Conservation (phyloP, 2,113 vertebrate genomes). For the Elephantulus edwardii region DNA sequence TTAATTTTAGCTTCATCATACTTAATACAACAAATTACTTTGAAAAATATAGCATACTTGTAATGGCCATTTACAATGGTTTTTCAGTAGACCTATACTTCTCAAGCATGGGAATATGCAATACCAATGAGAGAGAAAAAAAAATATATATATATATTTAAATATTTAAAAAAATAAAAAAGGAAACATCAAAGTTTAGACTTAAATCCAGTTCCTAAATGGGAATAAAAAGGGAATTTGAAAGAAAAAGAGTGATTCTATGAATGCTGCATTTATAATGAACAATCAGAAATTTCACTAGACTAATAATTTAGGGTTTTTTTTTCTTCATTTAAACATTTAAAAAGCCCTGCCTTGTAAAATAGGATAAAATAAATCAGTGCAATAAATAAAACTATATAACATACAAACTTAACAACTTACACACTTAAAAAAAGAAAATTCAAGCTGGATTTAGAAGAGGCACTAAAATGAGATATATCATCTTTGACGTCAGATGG, state of each 20-base stretch:
- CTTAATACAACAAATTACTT: slow-evolving; percentile 95
- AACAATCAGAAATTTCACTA: slow-evolving; percentile 98
- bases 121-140: slow-evolving; percentile 91
- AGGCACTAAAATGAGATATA: too few species aligned
- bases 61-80: slow-evolving; percentile 99
- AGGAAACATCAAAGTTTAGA: slow-evolving; percentile 97
- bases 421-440: too few species aligned
- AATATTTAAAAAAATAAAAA: slow-evolving; percentile 94
- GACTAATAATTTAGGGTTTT: too few species aligned
- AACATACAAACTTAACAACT: slow-evolving; percentile 99
- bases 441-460: too few species aligned
- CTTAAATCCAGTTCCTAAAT: slow-evolving; percentile 93
- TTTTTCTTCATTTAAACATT: slow-evolving; percentile 98
- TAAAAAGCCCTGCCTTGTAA: slow-evolving; percentile 99
- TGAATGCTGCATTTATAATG: slow-evolving; percentile 95
- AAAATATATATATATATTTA: slow-evolving; percentile 92
- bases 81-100: slow-evolving; percentile 93
- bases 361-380: slow-evolving; percentile 99
- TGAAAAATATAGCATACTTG: slow-evolving; percentile 98
- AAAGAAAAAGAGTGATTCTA: slow-evolving; percentile 92
- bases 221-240: too few species aligned
- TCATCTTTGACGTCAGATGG: too few species aligned
- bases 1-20: slow-evolving; percentile 95
- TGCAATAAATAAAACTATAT: slow-evolving; percentile 99
- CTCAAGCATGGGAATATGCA: slow-evolving; percentile 95